Evolutionary conservation across 2,888 invertebrate species (phyloP), one percentile per base, ranked within the genome.

Genomic region (Ophonus ardosiacus): DNA sequence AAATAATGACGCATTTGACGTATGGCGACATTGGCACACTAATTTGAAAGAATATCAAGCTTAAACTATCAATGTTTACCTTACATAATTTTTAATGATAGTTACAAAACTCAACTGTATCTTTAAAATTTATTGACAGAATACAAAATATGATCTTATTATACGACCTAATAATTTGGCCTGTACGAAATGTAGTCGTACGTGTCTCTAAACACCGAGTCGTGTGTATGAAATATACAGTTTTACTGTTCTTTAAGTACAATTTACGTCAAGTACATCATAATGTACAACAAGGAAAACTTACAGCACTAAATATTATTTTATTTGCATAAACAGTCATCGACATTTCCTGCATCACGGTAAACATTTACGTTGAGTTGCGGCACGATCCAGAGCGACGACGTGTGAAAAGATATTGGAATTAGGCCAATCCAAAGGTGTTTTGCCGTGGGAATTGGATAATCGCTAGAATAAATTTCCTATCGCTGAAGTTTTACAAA

Each of bases 301-400:
- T 57, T 57, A 78, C 24, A 24, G 43, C 68, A 82, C 82, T 71
- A 83, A 74, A 83, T 83, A 83, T 83, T 83, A 83, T 83, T 74
- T 83, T 83, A 83, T 83, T 76, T 71, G 74, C 83, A 71, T 74
- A 83, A 83, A 83, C 82, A 82, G 57, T 18, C 82, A 71, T 59
- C 71, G 24, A 82, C 74, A 83, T 83, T 83, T 83, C 83, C 57
- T 83, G 83, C 15, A 59, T 59, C 74, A 76, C 61, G 18, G 83
- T 83, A 83, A 74, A 83, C 74, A 83, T 59, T 82, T 71, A 71
- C 71, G 59, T 68, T 63, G 65, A 7, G 51, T 24, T 57, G 18
- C 24, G 6, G 15, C 56, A n/a, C 8, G 56, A 78, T 15, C 56
- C 56, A 56, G 57, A 56, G 24, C 31, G 24, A 24, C 24, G 56